Conservation (phyloP, 2,888 invertebrate species). For the Penaeus monodon region DNA sequence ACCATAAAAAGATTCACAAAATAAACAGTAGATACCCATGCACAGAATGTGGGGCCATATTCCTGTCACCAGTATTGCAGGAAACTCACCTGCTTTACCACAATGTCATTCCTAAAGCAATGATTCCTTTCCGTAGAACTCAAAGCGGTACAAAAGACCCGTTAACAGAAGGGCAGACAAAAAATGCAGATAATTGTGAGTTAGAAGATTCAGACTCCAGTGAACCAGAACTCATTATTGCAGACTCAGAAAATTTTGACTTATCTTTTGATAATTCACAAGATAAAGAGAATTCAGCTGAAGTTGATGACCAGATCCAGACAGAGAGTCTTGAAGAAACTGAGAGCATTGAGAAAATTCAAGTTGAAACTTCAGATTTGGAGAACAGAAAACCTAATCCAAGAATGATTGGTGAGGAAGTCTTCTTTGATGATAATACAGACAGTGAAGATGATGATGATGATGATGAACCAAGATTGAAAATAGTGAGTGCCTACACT, state of each 20-base stretch:
- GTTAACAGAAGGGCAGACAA: conserved; percentile 37
- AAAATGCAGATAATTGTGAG: not conserved
- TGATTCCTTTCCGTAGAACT: not conserved
- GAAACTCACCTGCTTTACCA: conserved; percentile 44
- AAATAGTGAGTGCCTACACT: conserved; percentile 54
- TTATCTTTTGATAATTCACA: no score
- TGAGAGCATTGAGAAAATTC: no score
- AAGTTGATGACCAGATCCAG: no score
- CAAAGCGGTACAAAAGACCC: conserved; percentile 29
- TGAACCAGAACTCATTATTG: conserved; percentile 42
- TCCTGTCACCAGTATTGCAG: conserved; percentile 27
- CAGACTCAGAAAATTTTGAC: conserved; percentile 2
- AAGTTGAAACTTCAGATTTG: no score
- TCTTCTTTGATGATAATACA: conserved; percentile 51
- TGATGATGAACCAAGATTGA: conserved; percentile 52
- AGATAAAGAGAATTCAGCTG: no score
- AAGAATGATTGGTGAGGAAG: conserved; percentile 38
- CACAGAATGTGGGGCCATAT: conserved; percentile 33
- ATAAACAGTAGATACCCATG: conserved; percentile 8
- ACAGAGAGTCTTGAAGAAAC: no score
- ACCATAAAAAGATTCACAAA: conserved; percentile 33
- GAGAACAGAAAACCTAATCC: conserved; percentile 3
- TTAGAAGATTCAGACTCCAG: conserved; percentile 36
- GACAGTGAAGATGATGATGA: conserved; percentile 45
- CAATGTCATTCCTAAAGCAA: conserved; percentile 5